Evolutionary conservation across 2,797 vertebrate species (phyloP), one percentile per base, ranked within the genome.

Genomic region (Trematomus bernacchii): DNA sequence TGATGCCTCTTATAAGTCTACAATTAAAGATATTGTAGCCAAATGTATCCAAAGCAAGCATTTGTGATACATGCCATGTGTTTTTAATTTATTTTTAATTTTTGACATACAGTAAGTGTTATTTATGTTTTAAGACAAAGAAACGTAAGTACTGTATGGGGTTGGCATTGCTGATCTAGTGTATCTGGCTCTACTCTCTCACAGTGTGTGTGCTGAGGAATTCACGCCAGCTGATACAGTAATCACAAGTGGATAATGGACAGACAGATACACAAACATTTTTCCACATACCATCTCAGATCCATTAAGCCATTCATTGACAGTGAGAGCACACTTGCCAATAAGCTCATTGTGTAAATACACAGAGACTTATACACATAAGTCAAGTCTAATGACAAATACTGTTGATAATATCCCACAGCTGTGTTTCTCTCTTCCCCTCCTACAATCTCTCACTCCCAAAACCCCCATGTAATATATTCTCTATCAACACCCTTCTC

Each of bases 321-420:
- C 30, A 53, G 62, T 16, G 55, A 47, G 58, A 64, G 33, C 54
- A 57, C 44, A 50, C 51, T 54, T 42, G 59, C 84, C 81, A 87
- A 66, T 67, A 70, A 33, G 43, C 63, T 46, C 65, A 30, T 33
- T 58, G 52, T 72, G 21, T 81, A 80, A 85, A 88, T 44, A 85
- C 85, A 85, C 75, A 76, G 61, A 79, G 53, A 69, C 71, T 70
- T 75, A 58, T 23, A 62, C 54, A 21, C 76, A 82, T 50, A 73
- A 19, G 72, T 68, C 48, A 53, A 62, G 37, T 65, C 18, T 75
- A 70, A 73, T 82, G 78, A 75, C 65, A 76, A 80, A 79, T 60
- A 76, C 18, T 72, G 73, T 42, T 80, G 76, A 85, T 83, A 82
- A 83, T 69, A 78, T 74, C 63, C n/a, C 51, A 69, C 91, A 92